Evolutionary conservation across 2,113 vertebrate genomes (phyloP).

Genomic region (Callopanchax toddi): DNA sequence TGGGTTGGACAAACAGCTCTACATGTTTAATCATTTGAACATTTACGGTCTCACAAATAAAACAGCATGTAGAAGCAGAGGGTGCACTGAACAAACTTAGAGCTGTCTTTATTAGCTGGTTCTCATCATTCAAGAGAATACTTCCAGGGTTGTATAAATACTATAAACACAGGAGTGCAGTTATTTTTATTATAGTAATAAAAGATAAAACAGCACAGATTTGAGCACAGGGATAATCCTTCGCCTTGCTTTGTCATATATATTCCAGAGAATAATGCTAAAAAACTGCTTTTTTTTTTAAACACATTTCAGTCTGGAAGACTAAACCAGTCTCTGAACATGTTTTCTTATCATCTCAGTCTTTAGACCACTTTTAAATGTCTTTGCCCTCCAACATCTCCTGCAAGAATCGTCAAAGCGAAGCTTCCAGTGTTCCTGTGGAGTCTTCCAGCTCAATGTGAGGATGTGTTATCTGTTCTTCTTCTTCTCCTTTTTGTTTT

Average conservation of each 20-base stretch:
- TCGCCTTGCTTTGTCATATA: background rate
- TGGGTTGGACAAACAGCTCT: no score
- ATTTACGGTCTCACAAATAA: background rate
- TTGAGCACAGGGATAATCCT: no score
- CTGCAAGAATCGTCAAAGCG: background rate
- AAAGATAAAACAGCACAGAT: no score
- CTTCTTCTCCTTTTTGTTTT: slow-evolving; percentile 88
- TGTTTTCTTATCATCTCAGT: no score
- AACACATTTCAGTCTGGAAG: no score
- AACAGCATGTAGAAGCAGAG: background rate
- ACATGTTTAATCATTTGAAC: background rate
- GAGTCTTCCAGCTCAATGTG: background rate
- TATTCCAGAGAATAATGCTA: background rate
- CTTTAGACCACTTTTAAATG: no score
- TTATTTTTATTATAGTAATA: slow-evolving; percentile 20
- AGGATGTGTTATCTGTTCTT: slow-evolving; percentile 81
- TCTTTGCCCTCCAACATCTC: background rate
- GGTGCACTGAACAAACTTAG: background rate
- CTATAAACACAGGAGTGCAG: background rate
- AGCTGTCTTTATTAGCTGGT: background rate
- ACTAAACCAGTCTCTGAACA: no score
- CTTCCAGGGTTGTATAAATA: slow-evolving; percentile 27
- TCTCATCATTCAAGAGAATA: background rate
- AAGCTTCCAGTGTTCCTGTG: background rate
- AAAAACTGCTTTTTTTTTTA: no score